These are phyloP conservation scores for Leucania comma DNA, from an alignment of 2,888 invertebrate genomes.

Conservation along the genomic window DNA sequence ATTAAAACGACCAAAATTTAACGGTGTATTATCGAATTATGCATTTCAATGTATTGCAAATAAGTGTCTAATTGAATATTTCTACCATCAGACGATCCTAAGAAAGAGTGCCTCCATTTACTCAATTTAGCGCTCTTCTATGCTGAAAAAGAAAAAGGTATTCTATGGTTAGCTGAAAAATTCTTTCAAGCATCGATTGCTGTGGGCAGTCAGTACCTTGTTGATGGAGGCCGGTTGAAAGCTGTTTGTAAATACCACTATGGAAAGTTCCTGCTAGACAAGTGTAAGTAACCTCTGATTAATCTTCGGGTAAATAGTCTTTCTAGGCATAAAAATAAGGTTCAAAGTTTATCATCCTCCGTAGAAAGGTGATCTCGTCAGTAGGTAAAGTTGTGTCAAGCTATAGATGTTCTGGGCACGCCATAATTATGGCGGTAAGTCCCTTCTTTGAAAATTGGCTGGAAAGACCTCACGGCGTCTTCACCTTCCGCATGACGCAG, in stretches of 20 bases:
- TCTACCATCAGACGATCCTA: constrained; percentile 73
- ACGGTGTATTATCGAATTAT: too few relatives aligned
- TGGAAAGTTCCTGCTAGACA: constrained; percentile 89
- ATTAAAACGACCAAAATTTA: too few relatives aligned
- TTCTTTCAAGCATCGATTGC: constrained; percentile 86
- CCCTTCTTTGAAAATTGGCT: too few relatives aligned
- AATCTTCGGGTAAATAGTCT: not conserved
- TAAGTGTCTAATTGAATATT: not conserved
- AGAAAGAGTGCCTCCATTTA: constrained; percentile 83
- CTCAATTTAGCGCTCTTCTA: constrained; percentile 83
- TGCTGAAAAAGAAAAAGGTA: constrained; percentile 84
- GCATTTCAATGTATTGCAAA: not conserved
- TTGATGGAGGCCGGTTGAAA: constrained; percentile 88
- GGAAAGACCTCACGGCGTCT: too few relatives aligned
- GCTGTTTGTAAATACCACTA: constrained; percentile 88
- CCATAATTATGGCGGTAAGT: too few relatives aligned
- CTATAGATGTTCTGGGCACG: too few relatives aligned
- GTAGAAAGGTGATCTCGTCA: too few relatives aligned
- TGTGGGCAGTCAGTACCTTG: constrained; percentile 80
- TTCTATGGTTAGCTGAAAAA: constrained; percentile 91
- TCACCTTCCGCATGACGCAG: too few relatives aligned
- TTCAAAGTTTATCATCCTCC: too few relatives aligned
- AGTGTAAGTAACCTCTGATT: constrained; percentile 79
- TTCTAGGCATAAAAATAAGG: too few relatives aligned
- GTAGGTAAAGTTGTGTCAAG: too few relatives aligned